These are phyloP conservation scores for Chrysomela aeneicollis DNA, from an alignment of 2,888 invertebrate species.

Conservation along the genomic window DNA sequence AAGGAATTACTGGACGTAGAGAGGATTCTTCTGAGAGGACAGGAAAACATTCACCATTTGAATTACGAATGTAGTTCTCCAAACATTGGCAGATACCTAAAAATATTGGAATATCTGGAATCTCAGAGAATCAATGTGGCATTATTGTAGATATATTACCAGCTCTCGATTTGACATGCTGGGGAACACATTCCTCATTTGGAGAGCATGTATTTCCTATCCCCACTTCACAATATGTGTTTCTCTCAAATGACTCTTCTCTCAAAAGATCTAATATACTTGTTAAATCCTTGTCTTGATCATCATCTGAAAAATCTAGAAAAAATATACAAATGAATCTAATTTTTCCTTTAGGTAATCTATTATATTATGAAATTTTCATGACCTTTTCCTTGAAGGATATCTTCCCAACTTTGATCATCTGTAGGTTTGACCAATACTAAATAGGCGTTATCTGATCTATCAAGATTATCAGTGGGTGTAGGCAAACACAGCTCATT, in stretches of 20 bases:
- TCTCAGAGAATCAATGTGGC: too few species aligned
- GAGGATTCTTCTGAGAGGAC: constrained; percentile 25
- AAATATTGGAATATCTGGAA: too few species aligned
- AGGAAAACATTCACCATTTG: constrained; percentile 48
- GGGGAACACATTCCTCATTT: constrained; percentile 75
- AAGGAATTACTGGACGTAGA: constrained; percentile 18
- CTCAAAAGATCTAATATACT: constrained; percentile 57
- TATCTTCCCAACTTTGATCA: constrained; percentile 64
- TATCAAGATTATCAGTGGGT: constrained; percentile 65
- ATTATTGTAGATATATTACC: constrained; percentile 29
- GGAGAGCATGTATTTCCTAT: constrained; percentile 67
- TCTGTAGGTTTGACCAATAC: constrained; percentile 77
- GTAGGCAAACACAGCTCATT: constrained; percentile 78
- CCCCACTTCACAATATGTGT: constrained; percentile 67
- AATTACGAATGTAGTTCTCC: constrained; percentile 67
- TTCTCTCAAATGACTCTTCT: constrained; percentile 57
- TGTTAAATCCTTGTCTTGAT: constrained; percentile 42
- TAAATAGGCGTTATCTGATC: constrained; percentile 73
- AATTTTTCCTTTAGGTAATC: too few species aligned
- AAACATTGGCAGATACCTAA: constrained; percentile 77
- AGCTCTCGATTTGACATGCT: constrained; percentile 66
- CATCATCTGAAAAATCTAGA: constrained; percentile 32
- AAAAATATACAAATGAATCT: constrained; percentile 32
- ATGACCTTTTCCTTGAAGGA: constrained; percentile 52
- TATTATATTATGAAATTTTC: not conserved